These are phyloP conservation scores for Phoxinus phoxinus DNA, from an alignment of 2,113 vertebrate genomes.

Conservation along the genomic window DNA sequence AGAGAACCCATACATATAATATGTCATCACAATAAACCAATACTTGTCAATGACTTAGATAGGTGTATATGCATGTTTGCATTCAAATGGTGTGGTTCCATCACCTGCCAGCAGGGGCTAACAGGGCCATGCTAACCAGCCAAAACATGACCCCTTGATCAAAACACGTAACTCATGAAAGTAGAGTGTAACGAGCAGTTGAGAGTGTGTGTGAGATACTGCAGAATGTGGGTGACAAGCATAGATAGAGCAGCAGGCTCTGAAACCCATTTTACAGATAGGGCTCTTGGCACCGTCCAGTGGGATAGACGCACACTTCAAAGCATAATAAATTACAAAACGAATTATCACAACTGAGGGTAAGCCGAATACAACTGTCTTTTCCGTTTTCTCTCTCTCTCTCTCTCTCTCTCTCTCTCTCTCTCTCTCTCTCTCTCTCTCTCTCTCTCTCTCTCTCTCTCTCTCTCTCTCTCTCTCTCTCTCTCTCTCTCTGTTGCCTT, in stretches of 20 bases:
- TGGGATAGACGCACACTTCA: constrained; percentile 34
- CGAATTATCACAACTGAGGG: constrained; percentile 60
- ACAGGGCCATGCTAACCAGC: not conserved
- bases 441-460: not conserved
- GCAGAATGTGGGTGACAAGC: constrained; percentile 46
- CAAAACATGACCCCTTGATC: not conserved
- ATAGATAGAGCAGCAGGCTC: constrained; percentile 42
- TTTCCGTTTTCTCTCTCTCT: constrained; percentile 4
- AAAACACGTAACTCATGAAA: not conserved
- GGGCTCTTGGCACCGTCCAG: constrained; percentile 20
- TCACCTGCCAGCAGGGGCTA: not conserved
- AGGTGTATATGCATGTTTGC: not conserved
- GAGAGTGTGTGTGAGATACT: constrained; percentile 23
- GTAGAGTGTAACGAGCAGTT: not conserved
- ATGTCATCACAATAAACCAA: no score
- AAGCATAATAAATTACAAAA: constrained; percentile 59
- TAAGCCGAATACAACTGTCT: constrained; percentile 54
- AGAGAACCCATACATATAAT: no score
- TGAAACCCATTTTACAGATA: constrained; percentile 58
- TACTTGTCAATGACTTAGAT: not conserved
- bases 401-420: not conserved
- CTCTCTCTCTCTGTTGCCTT: not conserved
- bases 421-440: no score
- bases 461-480: no score
- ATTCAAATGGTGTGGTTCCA: not conserved